phyloP scores from a whole-genome alignment of 2,888 invertebrate species.

The Drosophila incognita region DNA sequence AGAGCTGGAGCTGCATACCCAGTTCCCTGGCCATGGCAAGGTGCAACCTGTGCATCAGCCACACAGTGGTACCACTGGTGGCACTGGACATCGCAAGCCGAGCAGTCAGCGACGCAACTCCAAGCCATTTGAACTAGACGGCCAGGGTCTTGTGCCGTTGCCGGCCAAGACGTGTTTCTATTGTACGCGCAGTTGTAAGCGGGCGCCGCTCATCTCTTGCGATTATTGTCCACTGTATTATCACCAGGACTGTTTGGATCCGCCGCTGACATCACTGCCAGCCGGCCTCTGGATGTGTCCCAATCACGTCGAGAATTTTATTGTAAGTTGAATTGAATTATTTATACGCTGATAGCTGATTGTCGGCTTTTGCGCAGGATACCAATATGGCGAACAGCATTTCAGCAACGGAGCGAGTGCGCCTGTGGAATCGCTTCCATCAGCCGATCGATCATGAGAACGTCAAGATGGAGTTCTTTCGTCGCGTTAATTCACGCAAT shows the following conservation, averaged over 20 bases:
- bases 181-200: constrained; percentile 93
- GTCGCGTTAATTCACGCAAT: constrained; percentile 89
- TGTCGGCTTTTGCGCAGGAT: constrained; percentile 43
- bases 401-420: constrained; percentile 94
- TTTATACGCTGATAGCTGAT: not conserved
- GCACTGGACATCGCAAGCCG: constrained; percentile 77
- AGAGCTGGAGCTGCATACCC: constrained; percentile 90
- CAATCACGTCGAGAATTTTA: constrained; percentile 95
- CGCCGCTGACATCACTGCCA: constrained; percentile 95
- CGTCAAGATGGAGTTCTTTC: constrained; percentile 94
- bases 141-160: constrained; percentile 89
- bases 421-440: constrained; percentile 94
- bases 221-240: constrained; percentile 96
- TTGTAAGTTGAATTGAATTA: constrained; percentile 86
- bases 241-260: constrained; percentile 97
- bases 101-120: constrained; percentile 79
- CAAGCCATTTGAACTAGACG: constrained; percentile 87
- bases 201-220: constrained; percentile 94
- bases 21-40: constrained; percentile 94
- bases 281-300: constrained; percentile 99
- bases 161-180: constrained; percentile 94
- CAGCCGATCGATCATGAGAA: constrained; percentile 94
- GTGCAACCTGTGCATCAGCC: constrained; percentile 85
- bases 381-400: constrained; percentile 90
- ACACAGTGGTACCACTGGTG: constrained; percentile 17